Evolutionary conservation across 2,113 vertebrate species (phyloP).

Genomic region (Recurvirostra avosetta): DNA sequence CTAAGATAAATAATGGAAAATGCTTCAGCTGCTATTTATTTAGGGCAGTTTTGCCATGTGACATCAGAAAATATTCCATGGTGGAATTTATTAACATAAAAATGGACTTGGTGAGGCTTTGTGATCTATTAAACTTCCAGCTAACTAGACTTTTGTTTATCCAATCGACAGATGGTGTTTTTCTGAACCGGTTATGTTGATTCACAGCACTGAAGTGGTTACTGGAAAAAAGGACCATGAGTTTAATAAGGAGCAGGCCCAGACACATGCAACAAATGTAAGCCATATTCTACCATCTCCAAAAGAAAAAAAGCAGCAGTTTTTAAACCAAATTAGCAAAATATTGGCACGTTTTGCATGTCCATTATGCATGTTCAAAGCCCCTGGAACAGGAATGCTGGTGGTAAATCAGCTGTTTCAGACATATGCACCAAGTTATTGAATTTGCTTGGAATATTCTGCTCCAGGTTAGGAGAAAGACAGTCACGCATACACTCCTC

Average conservation of each 20-base stretch:
- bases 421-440: neutral
- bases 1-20: constrained; percentile 18
- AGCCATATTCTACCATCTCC: constrained; percentile 4
- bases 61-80: constrained; percentile 54
- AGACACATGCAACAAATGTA: neutral
- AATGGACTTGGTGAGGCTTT: constrained; percentile 47
- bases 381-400: neutral
- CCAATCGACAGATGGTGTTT: constrained; percentile 71
- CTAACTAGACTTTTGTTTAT: constrained; percentile 68
- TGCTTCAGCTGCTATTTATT: constrained; percentile 51
- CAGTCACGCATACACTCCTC: neutral
- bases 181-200: constrained; percentile 57
- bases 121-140: constrained; percentile 63
- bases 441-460: neutral
- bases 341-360: neutral
- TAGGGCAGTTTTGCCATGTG: constrained; percentile 18
- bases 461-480: neutral
- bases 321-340: constrained; percentile 30
- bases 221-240: neutral
- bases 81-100: constrained; percentile 63
- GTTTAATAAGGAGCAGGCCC: constrained; percentile 42
- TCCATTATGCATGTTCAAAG: neutral
- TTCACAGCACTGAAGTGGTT: constrained; percentile 48
- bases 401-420: neutral
- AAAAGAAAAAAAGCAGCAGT: neutral